A percentile compares a stretch with the other conserved stretches of the same genome.
Evolutionary conservation across 2,797 vertebrate genomes (phyloP).

Genomic region (Hippocampus kuda): DNA sequence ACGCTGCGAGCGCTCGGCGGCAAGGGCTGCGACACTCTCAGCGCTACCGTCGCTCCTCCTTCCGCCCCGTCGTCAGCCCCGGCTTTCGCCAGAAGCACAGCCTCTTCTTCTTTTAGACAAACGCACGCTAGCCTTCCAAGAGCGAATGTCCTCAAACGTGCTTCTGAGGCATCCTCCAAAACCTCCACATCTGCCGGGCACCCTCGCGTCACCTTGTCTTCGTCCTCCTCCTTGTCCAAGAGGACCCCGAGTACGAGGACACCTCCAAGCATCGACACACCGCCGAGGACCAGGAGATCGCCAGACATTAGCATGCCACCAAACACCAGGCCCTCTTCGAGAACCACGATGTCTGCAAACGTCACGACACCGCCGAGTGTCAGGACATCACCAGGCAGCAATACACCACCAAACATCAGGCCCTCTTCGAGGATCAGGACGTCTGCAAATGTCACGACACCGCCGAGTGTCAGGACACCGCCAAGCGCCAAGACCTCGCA

Average conservation of each 20-base stretch:
- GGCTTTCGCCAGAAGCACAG: conserved; percentile 74
- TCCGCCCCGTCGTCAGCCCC: conserved; percentile 46
- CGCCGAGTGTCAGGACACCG: not conserved
- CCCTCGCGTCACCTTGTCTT: conserved; percentile 18
- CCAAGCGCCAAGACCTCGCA: not conserved
- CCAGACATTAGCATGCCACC: not conserved
- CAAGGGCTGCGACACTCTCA: conserved; percentile 17
- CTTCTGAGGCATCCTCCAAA: conserved; percentile 3
- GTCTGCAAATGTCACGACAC: not conserved
- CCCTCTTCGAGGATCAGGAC: too few species aligned
- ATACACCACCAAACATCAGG: too few species aligned
- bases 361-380: not conserved
- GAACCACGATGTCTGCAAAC: not conserved
- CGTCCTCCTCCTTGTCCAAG: conserved; percentile 34
- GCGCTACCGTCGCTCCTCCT: conserved; percentile 46
- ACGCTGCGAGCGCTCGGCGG: conserved; percentile 37
- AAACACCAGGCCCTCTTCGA: not conserved
- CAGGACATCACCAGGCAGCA: not conserved
- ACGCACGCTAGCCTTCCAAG: conserved; percentile 15
- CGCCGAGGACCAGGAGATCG: conserved; percentile 23
- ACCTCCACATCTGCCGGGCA: conserved; percentile 35
- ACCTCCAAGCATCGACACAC: not conserved
- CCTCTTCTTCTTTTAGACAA: conserved; percentile 77
- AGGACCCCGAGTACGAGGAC: conserved; percentile 60
- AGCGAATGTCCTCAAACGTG: not conserved